phyloP scores from a whole-genome alignment of 2,888 invertebrate genomes.

The Macaria notata region DNA sequence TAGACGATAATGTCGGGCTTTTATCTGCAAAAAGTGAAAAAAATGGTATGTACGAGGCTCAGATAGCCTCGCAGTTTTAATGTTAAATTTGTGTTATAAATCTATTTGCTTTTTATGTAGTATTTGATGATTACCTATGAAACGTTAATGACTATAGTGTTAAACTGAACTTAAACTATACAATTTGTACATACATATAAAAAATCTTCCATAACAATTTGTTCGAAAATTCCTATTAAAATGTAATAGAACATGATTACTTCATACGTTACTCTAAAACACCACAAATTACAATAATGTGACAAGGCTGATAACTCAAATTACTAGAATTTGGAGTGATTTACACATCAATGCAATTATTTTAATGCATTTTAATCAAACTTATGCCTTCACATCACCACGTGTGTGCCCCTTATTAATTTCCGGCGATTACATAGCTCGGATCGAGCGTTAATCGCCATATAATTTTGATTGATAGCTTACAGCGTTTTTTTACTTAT shows the following conservation, averaged over 20 bases:
- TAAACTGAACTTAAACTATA: no score
- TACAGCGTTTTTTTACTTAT: conserved; percentile 55
- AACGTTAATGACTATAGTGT: no score
- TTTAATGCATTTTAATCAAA: conserved; percentile 45
- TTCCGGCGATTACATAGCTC: conserved; percentile 57
- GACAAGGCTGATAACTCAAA: conserved; percentile 3
- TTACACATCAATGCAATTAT: conserved; percentile 16
- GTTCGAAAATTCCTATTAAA: no score
- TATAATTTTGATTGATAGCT: conserved; percentile 72
- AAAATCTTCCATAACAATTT: no score
- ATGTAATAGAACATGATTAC: not conserved
- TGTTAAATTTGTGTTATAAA: no score
- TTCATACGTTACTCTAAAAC: not conserved
- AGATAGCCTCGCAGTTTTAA: no score
- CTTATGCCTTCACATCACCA: conserved; percentile 50
- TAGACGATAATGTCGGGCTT: conserved; percentile 20
- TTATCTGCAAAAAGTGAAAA: not conserved
- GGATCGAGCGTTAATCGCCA: conserved; percentile 56
- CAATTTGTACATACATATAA: no score
- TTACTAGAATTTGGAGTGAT: conserved; percentile 13
- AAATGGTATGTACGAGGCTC: no score
- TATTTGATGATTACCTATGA: no score
- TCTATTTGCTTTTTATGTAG: no score
- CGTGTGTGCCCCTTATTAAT: conserved; percentile 53
- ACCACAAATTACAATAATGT: not conserved